Conservation (phyloP, 2,797 vertebrate genomes). For the Tangara arthus region DNA sequence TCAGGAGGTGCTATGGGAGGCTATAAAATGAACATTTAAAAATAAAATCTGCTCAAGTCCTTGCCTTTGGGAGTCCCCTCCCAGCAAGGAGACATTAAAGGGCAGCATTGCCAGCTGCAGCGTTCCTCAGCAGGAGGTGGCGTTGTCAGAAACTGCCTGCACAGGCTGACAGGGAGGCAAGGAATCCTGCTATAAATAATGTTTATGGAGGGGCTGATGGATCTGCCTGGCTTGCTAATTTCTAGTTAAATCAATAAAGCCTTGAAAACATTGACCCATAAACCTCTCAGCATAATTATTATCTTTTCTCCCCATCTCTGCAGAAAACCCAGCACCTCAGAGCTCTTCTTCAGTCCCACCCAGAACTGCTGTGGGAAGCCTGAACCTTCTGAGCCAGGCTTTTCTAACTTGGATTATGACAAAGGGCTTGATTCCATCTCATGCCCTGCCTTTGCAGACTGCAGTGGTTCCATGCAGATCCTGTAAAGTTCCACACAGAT, state of each 20-base stretch:
- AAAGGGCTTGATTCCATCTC: not conserved
- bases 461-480: not conserved
- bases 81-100: not conserved
- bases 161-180: not conserved
- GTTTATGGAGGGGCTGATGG: not conserved
- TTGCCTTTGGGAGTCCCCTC: not conserved
- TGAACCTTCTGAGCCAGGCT: not conserved
- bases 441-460: not conserved
- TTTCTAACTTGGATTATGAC: not conserved
- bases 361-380: not conserved
- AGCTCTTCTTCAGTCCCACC: not conserved
- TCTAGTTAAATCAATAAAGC: conserved; percentile 20
- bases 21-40: not conserved
- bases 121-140: not conserved
- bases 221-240: conserved; percentile 13
- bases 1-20: not conserved
- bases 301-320: not conserved
- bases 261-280: conserved; percentile 8
- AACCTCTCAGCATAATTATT: not conserved
- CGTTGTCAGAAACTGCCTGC: not conserved
- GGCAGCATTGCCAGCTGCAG: not conserved
- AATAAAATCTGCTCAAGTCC: not conserved
- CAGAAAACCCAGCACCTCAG: not conserved
- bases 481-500: not conserved
- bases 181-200: conserved; percentile 9